Percentiles rank a stretch among this genome's conserved stretches.
These are phyloP conservation scores for Scylla paramamosain DNA, from an alignment of 1,140 invertebrate species.

Conservation along the genomic window DNA sequence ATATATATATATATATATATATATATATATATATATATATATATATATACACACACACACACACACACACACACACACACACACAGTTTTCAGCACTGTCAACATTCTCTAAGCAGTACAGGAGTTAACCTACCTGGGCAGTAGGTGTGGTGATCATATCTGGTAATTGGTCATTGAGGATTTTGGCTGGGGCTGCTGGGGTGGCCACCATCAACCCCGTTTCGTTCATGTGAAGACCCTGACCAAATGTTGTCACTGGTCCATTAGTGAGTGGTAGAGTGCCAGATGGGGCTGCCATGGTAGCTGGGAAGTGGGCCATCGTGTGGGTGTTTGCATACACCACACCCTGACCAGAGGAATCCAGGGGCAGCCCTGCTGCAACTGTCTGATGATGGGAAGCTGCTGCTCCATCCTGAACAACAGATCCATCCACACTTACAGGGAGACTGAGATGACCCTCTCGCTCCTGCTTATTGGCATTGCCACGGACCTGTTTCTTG, in stretches of 20 bases:
- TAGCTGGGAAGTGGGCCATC: constrained; percentile 73
- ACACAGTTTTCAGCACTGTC: too few species aligned
- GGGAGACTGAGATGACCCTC: constrained; percentile 63
- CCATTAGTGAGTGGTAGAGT: constrained; percentile 70
- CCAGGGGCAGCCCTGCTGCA: constrained; percentile 66
- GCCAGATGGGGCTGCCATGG: constrained; percentile 64
- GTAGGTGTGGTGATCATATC: constrained; percentile 72
- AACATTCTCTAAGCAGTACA: background rate
- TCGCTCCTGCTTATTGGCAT: constrained; percentile 58
- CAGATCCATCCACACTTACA: constrained; percentile 79
- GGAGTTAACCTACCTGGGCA: constrained; percentile 65
- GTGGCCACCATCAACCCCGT: constrained; percentile 74
- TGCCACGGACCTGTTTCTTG: constrained; percentile 69
- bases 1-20: constrained; percentile 41
- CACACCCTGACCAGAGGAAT: constrained; percentile 62
- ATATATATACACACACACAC: background rate
- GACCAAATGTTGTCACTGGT: constrained; percentile 69
- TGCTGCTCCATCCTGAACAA: constrained; percentile 61
- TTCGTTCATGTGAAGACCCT: constrained; percentile 70
- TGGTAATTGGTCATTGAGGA: constrained; percentile 74
- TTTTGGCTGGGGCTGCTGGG: constrained; percentile 76
- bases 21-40: constrained; percentile 27
- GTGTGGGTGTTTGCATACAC: constrained; percentile 76
- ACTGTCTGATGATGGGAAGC: constrained; percentile 63
- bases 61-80: constrained; percentile 25